Base-by-base conservation (phyloP, 2,113 vertebrate species). In the Takifugu flavidus region DNA sequence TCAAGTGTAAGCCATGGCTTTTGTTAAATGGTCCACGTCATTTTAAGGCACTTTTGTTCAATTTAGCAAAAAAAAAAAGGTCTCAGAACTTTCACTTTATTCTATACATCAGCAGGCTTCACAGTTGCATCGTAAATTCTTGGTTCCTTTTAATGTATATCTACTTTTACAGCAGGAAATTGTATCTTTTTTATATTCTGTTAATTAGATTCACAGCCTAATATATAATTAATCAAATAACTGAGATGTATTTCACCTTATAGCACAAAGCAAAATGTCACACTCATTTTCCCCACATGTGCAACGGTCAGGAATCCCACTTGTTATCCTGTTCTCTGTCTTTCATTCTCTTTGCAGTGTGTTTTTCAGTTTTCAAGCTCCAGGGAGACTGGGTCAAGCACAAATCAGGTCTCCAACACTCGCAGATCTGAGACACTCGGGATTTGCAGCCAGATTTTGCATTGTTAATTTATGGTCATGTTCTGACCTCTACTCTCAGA, bases 21-120 rank as follows among this genome's bases (percentile, higher is more conserved):
- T 66, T n/a, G 25, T 59, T 53, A 69, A 42, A 12, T 59, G 47
- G 27, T 46, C 13, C 12, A 42, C 13, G 10, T 6, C 15, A 64
- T 56, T 12, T 64, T 67, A 78, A 84, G 77, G 82, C 80, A 88
- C 79, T 60, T 73, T 43, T 56, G 5, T 20, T 57, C 10, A 8
- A 20, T 58, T 66, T 55, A 7, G 50, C 34, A 70, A 43, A 54
- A n/a, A 67, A 53, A n/a, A n/a, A 53, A 59, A n/a, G 14, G 10
- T n/a, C 53, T 11, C 3, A 20, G 47, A 8, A 49, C 62, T 44
- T 6, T 20, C 47, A 49, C n/a, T 49, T n/a, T 49, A 49, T 49
- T 6, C n/a, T n/a, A 49, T 25, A 49, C 29, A 28, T 3, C 0
- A 13, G 34, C 55, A 58, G 61, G 49, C 29, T 72, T 80, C 68